Evolutionary conservation across 1,140 invertebrate species (phyloP).

Genomic region (Antheraea pernyi): DNA sequence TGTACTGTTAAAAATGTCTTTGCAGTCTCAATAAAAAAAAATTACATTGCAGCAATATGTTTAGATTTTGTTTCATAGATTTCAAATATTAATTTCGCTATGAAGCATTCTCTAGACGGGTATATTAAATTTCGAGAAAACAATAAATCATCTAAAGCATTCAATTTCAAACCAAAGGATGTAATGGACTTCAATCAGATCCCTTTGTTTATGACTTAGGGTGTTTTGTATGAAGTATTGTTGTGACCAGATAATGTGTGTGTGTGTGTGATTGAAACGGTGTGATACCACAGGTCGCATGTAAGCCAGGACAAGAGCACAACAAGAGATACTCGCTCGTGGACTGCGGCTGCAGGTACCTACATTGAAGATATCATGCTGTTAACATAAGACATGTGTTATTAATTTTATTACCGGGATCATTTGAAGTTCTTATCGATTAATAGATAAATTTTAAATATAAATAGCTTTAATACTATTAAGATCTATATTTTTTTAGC

Average conservation of each 20-base stretch:
- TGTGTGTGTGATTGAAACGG: conserved; percentile 51
- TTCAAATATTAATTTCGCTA: not conserved
- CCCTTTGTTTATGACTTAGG: not conserved
- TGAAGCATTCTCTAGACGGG: not conserved
- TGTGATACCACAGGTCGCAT: conserved; percentile 68
- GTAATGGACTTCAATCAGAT: not conserved
- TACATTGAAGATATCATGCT: conserved; percentile 37
- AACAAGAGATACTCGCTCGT: conserved; percentile 57
- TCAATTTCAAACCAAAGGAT: not conserved
- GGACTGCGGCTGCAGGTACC: conserved; percentile 63
- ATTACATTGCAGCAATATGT: not conserved
- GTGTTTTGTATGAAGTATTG: not conserved
- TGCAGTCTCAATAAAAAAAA: not conserved
- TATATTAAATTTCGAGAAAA: not conserved
- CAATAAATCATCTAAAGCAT: no score
- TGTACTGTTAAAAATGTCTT: not conserved
- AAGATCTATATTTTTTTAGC: no score
- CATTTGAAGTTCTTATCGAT: no score
- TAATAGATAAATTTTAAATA: no score
- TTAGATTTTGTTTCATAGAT: not conserved
- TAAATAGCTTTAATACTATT: no score
- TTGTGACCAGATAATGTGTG: conserved; percentile 12
- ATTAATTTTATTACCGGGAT: not conserved
- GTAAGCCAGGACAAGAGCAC: conserved; percentile 67
- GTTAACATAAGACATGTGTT: conserved; percentile 2